These are phyloP conservation scores for Perizoma flavofasciatum DNA, from an alignment of 2,888 invertebrate species.

Conservation along the genomic window DNA sequence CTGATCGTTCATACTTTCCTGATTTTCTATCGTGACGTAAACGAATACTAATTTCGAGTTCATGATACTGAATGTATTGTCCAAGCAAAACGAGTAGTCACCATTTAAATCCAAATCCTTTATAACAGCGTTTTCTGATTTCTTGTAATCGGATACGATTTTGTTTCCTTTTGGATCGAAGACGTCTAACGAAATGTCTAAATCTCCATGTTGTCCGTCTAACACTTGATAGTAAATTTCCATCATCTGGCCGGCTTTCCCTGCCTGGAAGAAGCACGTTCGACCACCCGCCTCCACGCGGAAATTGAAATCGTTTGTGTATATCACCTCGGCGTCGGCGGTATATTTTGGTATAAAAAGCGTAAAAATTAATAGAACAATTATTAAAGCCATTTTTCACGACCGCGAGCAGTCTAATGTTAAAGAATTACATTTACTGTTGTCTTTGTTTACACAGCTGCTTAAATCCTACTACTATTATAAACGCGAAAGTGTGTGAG, in stretches of 20 bases:
- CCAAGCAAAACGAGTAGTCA: constrained; percentile 93
- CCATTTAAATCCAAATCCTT: constrained; percentile 85
- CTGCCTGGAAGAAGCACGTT: constrained; percentile 69
- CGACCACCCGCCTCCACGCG: constrained; percentile 66
- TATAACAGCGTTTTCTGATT: constrained; percentile 87
- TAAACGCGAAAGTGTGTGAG: too few relatives aligned
- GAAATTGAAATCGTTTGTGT: constrained; percentile 66
- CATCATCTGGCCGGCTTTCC: constrained; percentile 63
- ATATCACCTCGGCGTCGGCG: constrained; percentile 49
- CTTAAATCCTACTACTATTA: too few relatives aligned
- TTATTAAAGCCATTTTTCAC: constrained; percentile 4
- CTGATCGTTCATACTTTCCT: constrained; percentile 64
- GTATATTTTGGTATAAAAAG: constrained; percentile 37
- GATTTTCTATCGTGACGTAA: constrained; percentile 87
- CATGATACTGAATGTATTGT: constrained; percentile 92
- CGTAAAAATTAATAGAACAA: constrained; percentile 27
- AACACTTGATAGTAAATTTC: constrained; percentile 83
- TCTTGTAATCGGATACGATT: constrained; percentile 86
- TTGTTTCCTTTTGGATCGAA: constrained; percentile 85
- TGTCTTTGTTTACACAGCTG: constrained; percentile 43
- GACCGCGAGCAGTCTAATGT: neutral
- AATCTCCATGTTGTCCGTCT: constrained; percentile 92
- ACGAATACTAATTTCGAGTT: constrained; percentile 92
- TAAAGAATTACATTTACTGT: constrained; percentile 4
- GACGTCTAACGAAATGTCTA: constrained; percentile 91